Conservation (phyloP, 1,140 invertebrate genomes). For the Dryas iulia region DNA sequence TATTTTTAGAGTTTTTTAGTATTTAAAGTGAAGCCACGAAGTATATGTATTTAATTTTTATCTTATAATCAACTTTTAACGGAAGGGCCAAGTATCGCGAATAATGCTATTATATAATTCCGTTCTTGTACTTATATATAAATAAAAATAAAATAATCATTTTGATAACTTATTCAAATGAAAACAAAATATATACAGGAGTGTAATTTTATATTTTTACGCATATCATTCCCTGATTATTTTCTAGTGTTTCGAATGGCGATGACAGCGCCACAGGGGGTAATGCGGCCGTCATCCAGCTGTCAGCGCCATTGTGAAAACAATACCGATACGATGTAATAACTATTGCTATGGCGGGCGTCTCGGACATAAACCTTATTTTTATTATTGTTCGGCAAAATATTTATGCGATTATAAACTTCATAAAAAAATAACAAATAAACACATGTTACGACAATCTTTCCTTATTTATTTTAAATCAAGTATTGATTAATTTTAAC, state of each 20-base stretch:
- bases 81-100: too few species aligned
- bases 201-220: slow-evolving; percentile 13
- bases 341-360: slow-evolving; percentile 62
- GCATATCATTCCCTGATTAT: slow-evolving; percentile 30
- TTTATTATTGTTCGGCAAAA: slow-evolving; percentile 36
- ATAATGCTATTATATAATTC: too few species aligned
- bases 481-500: too few species aligned
- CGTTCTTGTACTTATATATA: too few species aligned
- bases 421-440: not conserved
- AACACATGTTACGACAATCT: too few species aligned
- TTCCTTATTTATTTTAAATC: not conserved
- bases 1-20: too few species aligned
- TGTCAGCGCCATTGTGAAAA: slow-evolving; percentile 61
- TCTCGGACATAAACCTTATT: slow-evolving; percentile 55
- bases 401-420: not conserved
- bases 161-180: too few species aligned
- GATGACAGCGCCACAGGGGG: slow-evolving; percentile 61
- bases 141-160: too few species aligned
- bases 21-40: too few species aligned
- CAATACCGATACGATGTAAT: slow-evolving; percentile 62
- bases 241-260: slow-evolving; percentile 44
- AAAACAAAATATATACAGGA: not conserved
- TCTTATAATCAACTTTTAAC: too few species aligned
- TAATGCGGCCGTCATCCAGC: slow-evolving; percentile 51
- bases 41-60: too few species aligned